Evolutionary conservation across 2,797 vertebrate genomes (phyloP).

Genomic region (Phrynocephalus vlangalii): DNA sequence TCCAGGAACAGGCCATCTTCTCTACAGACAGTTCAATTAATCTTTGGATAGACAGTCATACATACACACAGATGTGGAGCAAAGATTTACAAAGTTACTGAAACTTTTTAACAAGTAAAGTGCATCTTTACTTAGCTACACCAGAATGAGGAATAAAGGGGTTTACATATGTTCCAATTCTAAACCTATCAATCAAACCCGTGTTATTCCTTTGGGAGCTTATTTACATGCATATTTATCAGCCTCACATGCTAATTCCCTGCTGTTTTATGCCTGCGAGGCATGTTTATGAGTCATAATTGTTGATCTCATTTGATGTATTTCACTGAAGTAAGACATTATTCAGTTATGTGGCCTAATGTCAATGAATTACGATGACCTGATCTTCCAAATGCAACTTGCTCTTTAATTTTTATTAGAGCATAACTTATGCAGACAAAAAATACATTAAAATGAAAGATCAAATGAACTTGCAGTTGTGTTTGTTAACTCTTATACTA

Average conservation of each 20-base stretch:
- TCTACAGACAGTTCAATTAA: slow-evolving; percentile 89
- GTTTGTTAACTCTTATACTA: slow-evolving; percentile 68
- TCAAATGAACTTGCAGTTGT: slow-evolving; percentile 59
- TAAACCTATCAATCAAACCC: slow-evolving; percentile 99
- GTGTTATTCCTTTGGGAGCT: slow-evolving; percentile 99
- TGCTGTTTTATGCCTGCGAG: slow-evolving; percentile 97
- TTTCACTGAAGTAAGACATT: slow-evolving; percentile 99
- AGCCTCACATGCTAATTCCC: slow-evolving; percentile 99
- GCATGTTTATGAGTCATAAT: slow-evolving; percentile 99
- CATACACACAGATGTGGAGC: slow-evolving; percentile 97
- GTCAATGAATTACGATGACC: slow-evolving; percentile 98
- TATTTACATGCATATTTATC: slow-evolving; percentile 99
- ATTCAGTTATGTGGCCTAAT: slow-evolving; percentile 97
- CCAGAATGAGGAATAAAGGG: slow-evolving; percentile 95
- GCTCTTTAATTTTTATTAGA: slow-evolving; percentile 89
- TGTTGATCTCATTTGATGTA: slow-evolving; percentile 99
- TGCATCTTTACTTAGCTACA: slow-evolving; percentile 92
- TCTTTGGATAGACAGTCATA: slow-evolving; percentile 92
- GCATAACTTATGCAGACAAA: slow-evolving; percentile 75
- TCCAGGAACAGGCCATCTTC: slow-evolving; percentile 68
- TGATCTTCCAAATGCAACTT: slow-evolving; percentile 90
- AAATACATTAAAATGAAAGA: slow-evolving; percentile 68
- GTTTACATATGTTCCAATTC: slow-evolving; percentile 99
- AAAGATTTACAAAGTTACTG: slow-evolving; percentile 99
- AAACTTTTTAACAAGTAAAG: slow-evolving; percentile 99